Percentiles rank a stretch among this genome's conserved stretches.
phyloP scores from a whole-genome alignment of 2,113 vertebrate genomes.

The Callaeas wilsoni region DNA sequence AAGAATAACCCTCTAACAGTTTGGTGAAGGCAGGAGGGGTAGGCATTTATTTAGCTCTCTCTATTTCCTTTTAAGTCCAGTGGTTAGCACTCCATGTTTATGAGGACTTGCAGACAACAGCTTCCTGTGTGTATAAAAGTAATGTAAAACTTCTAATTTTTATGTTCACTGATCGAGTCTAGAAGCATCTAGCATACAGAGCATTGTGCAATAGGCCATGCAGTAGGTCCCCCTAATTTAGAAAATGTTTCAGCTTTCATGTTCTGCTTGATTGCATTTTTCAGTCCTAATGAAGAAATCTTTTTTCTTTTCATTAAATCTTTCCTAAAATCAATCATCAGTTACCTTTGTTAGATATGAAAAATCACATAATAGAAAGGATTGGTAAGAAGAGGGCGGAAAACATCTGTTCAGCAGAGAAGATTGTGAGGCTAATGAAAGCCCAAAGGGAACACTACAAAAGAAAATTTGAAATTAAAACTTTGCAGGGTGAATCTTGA shows the following conservation, averaged over 20 bases:
- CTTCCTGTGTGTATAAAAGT: background rate
- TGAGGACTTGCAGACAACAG: background rate
- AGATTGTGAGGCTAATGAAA: background rate
- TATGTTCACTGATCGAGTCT: background rate
- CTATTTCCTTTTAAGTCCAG: background rate
- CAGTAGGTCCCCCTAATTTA: background rate
- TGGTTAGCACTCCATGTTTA: background rate
- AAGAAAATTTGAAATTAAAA: background rate
- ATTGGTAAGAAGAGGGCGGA: background rate
- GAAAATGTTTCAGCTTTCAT: background rate
- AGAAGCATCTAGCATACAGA: background rate
- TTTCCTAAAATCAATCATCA: background rate
- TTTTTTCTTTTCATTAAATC: background rate
- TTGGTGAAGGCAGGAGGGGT: background rate
- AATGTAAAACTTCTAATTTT: background rate
- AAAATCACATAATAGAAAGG: background rate
- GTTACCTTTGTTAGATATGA: background rate
- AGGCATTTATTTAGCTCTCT: background rate
- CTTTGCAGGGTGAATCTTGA: background rate
- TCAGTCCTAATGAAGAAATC: background rate
- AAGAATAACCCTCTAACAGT: background rate
- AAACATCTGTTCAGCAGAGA: background rate
- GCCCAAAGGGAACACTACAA: background rate
- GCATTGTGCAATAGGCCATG: background rate
- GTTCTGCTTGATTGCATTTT: background rate